phyloP scores from a whole-genome alignment of 2,113 vertebrate genomes.

The Dromiciops gliroides region DNA sequence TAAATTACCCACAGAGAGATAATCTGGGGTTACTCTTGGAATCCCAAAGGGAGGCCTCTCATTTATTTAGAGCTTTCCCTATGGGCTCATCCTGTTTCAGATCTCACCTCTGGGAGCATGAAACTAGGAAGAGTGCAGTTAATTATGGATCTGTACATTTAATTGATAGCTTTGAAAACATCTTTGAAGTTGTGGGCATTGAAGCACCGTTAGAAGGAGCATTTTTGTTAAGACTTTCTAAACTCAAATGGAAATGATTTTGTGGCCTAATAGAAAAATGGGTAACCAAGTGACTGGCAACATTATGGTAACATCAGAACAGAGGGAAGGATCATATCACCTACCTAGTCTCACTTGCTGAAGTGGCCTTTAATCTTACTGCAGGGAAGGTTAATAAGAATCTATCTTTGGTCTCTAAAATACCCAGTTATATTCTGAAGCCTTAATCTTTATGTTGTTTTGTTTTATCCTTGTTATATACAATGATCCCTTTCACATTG shows the following conservation, averaged over 20 bases:
- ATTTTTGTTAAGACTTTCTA: background rate
- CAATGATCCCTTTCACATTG: no score
- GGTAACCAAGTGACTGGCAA: background rate
- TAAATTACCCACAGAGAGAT: slow-evolving; percentile 11
- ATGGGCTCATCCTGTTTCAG: background rate
- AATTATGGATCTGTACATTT: background rate
- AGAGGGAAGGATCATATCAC: no score
- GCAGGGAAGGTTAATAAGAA: background rate
- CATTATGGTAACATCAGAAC: background rate
- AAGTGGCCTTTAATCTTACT: background rate
- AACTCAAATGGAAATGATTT: background rate
- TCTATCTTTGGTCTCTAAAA: background rate
- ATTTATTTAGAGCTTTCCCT: background rate
- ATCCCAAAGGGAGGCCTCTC: background rate
- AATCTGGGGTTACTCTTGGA: background rate
- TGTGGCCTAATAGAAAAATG: background rate
- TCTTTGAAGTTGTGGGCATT: background rate
- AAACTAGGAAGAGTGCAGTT: background rate
- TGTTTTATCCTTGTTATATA: background rate
- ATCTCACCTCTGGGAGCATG: background rate
- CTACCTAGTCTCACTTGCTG: no score
- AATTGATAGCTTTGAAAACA: background rate
- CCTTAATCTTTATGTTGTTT: background rate
- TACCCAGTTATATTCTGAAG: background rate
- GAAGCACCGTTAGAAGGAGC: background rate